These are phyloP conservation scores for Empidonax alnorum DNA, from an alignment of 2,113 vertebrate species.

Conservation along the genomic window DNA sequence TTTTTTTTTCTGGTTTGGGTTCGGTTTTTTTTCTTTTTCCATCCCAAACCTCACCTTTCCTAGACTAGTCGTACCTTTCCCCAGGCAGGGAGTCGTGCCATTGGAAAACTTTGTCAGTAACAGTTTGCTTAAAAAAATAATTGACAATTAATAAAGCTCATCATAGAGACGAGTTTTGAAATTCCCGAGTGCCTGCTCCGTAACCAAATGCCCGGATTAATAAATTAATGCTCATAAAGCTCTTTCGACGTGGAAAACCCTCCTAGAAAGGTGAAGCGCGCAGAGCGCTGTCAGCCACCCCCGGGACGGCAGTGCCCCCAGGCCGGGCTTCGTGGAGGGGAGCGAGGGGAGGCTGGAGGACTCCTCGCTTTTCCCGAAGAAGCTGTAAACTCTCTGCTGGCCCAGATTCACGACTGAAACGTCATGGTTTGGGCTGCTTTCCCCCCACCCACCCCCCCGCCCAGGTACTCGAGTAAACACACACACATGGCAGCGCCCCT, in stretches of 20 bases:
- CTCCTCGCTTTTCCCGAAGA: neutral
- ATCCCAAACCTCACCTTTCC: neutral
- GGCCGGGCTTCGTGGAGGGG: neutral
- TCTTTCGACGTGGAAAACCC: neutral
- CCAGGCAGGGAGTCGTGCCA: neutral
- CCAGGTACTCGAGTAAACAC: neutral
- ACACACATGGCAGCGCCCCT: neutral
- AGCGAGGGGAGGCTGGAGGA: neutral
- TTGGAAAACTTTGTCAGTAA: neutral
- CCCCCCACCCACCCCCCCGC: fast-evolving
- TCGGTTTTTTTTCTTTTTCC: neutral
- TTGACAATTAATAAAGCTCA: neutral
- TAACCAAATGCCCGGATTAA: neutral
- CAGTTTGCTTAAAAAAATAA: neutral
- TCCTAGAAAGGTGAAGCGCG: neutral
- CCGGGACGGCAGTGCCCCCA: neutral
- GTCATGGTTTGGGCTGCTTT: neutral
- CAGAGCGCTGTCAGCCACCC: neutral
- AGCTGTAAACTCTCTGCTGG: neutral
- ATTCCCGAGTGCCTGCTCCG: neutral
- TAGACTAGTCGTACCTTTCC: neutral
- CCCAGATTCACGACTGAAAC: neutral
- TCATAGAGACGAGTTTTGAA: neutral
- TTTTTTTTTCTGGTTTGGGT: neutral
- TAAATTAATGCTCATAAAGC: neutral